Percentiles rank a stretch among this genome's conserved stretches.
phyloP scores from a whole-genome alignment of 1,140 invertebrate species.

The Rhizoglyphus robini region DNA sequence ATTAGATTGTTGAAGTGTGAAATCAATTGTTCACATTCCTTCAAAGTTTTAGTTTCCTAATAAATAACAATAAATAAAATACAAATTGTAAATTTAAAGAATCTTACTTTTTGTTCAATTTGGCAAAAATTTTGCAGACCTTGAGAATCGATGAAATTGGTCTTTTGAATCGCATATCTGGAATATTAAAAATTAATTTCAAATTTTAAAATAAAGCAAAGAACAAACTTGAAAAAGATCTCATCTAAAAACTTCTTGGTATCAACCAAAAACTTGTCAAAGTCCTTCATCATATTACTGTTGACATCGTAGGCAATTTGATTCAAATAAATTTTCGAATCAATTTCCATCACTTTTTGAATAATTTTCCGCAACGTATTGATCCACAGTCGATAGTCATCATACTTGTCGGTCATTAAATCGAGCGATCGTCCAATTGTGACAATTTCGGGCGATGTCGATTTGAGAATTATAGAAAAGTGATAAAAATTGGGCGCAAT shows the following conservation, averaged over 20 bases:
- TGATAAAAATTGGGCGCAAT: neutral
- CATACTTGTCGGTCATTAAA: slow-evolving; percentile 1
- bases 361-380: neutral
- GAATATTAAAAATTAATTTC: neutral
- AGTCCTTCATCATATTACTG: neutral
- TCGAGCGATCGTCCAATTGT: neutral
- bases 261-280: slow-evolving; percentile 1
- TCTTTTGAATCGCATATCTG: neutral
- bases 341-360: neutral
- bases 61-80: neutral
- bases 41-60: neutral
- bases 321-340: neutral
- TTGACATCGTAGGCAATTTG: neutral
- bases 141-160: neutral
- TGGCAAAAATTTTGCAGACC: neutral
- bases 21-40: neutral
- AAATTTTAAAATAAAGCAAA: neutral
- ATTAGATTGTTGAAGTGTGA: neutral
- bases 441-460: neutral
- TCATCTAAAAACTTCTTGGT: too few relatives aligned
- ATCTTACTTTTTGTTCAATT: slow-evolving; percentile 3
- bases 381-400: neutral
- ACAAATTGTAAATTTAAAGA: neutral
- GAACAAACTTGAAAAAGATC: neutral
- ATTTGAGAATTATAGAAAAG: neutral